These are phyloP conservation scores for Hemibagrus guttatus DNA, from an alignment of 2,797 vertebrate genomes.

Conservation along the genomic window DNA sequence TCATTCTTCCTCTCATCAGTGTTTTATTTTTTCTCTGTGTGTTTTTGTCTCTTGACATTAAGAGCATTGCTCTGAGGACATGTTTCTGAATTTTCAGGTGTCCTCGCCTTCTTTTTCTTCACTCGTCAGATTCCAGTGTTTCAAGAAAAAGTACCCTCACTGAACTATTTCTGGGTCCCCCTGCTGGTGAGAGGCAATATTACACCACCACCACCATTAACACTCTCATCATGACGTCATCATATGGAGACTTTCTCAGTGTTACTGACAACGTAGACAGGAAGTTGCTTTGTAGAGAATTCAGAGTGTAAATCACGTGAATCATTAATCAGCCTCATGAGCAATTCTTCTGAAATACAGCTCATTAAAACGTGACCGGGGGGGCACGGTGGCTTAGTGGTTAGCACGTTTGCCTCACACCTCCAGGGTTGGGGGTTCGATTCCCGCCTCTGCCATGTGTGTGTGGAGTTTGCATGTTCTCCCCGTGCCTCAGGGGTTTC, in stretches of 20 bases:
- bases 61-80: not conserved
- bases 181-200: constrained; percentile 82
- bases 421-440: too few relatives aligned
- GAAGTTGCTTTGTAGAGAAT: not conserved
- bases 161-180: constrained; percentile 96
- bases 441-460: too few relatives aligned
- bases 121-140: constrained; percentile 83
- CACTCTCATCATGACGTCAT: not conserved
- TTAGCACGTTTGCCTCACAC: too few relatives aligned
- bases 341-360: not conserved
- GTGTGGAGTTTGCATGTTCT: too few relatives aligned
- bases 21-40: not conserved
- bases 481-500: too few relatives aligned
- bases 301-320: not conserved
- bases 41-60: not conserved
- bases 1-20: too few relatives aligned
- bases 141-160: constrained; percentile 79
- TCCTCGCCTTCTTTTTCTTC: constrained; percentile 93
- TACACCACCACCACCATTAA: not conserved
- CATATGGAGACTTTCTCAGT: not conserved
- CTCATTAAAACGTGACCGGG: not conserved
- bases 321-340: not conserved
- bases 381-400: too few relatives aligned
- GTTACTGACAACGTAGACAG: not conserved
- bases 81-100: constrained; percentile 71